phyloP scores from a whole-genome alignment of 1,140 invertebrate species.

The Nasonia giraulti region DNA sequence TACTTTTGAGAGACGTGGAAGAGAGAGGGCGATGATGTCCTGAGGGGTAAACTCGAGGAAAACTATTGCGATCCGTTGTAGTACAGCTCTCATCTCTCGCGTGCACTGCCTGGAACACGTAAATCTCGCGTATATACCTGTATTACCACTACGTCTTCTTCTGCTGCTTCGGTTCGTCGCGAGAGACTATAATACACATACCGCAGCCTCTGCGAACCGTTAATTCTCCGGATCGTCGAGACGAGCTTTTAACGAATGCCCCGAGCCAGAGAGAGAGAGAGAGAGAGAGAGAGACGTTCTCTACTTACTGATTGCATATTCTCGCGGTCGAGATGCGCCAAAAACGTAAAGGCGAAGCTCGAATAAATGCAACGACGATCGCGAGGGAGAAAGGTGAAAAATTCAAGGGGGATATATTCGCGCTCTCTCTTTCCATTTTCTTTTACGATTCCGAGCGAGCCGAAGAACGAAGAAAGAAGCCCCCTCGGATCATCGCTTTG shows the following conservation, averaged over 20 bases:
- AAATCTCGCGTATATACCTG: neutral
- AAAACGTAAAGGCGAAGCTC: neutral
- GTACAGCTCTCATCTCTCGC: neutral
- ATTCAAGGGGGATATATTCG: conserved; percentile 50
- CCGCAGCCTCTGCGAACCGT: neutral
- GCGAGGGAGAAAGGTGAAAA: conserved; percentile 16
- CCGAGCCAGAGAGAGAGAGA: neutral
- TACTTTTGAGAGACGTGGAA: conserved; percentile 55
- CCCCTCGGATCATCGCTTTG: conserved; percentile 34
- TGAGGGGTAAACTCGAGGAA: conserved; percentile 63
- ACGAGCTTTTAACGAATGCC: neutral
- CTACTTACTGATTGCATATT: conserved; percentile 14
- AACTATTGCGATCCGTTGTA: conserved; percentile 61
- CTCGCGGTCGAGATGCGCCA: neutral
- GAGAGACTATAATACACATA: too few species aligned
- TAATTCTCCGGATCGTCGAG: neutral
- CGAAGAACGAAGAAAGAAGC: neutral
- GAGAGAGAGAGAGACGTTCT: too few species aligned
- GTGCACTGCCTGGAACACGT: neutral
- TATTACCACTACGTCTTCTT: neutral
- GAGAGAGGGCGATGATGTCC: conserved; percentile 60
- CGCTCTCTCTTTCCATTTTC: conserved; percentile 50
- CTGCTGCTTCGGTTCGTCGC: neutral
- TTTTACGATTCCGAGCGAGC: conserved; percentile 28
- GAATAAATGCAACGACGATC: conserved; percentile 23